phyloP scores from a whole-genome alignment of 2,113 vertebrate species.

The Mus musculus region DNA sequence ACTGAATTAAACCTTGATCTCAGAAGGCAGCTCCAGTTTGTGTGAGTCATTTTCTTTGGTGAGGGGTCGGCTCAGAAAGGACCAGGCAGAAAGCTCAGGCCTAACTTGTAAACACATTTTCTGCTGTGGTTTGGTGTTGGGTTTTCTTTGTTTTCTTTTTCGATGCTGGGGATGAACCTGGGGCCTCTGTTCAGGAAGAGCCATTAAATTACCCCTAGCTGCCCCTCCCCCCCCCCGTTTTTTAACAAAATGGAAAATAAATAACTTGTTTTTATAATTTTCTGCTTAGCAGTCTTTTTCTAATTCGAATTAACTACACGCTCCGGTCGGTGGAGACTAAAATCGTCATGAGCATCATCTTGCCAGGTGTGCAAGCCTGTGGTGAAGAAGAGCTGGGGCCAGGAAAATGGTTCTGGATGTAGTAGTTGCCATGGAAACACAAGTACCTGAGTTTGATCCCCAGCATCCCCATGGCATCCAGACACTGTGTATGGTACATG shows the following conservation, averaged over 20 bases:
- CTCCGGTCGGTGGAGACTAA: background rate
- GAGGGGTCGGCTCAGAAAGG: background rate
- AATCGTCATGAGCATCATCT: background rate
- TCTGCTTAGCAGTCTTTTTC: background rate
- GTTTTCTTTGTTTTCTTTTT: background rate
- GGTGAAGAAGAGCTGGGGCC: background rate
- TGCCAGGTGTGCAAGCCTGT: background rate
- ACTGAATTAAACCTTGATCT: background rate
- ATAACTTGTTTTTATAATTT: slow-evolving; percentile 29
- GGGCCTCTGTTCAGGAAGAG: background rate
- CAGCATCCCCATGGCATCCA: background rate
- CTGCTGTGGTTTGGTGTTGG: background rate
- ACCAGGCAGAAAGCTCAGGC: background rate
- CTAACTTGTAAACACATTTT: background rate
- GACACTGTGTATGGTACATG: background rate
- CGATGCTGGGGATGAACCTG: background rate
- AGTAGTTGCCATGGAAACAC: too few relatives aligned
- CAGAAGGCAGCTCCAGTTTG: background rate
- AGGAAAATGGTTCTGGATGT: background rate
- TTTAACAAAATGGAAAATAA: slow-evolving; percentile 9
- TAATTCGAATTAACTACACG: too few relatives aligned
- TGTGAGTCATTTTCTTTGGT: background rate
- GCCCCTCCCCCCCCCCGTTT: too few relatives aligned
- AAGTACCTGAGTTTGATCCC: too few relatives aligned
- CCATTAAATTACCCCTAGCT: background rate